Evolutionary conservation across 1,140 invertebrate genomes (phyloP).

Genomic region (Camponotus floridanus): DNA sequence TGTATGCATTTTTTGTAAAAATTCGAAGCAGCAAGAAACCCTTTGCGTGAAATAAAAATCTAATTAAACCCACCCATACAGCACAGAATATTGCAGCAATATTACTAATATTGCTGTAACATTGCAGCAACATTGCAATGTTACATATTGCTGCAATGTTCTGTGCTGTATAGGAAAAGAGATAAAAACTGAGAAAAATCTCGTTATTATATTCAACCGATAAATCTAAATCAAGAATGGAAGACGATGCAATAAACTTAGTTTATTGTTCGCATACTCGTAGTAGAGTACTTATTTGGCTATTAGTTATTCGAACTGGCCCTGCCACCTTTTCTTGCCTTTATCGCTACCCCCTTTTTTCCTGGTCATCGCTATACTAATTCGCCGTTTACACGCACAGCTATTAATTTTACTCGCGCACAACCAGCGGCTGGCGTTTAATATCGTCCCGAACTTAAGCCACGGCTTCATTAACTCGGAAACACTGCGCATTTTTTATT

Average conservation of each 20-base stretch:
- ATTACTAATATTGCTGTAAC: too few species aligned
- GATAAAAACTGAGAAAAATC: too few species aligned
- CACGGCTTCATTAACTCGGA: constrained; percentile 59
- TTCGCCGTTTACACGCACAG: constrained; percentile 58
- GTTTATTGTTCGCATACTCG: constrained; percentile 1
- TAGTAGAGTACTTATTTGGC: constrained; percentile 26
- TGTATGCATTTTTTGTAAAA: background rate
- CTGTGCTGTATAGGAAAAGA: too few species aligned
- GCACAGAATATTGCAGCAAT: too few species aligned
- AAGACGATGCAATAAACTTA: background rate
- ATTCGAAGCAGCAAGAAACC: background rate
- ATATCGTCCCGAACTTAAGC: constrained; percentile 59
- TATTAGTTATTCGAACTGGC: constrained; percentile 26
- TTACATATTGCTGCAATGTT: too few species aligned
- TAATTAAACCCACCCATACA: too few species aligned
- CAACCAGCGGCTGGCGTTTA: constrained; percentile 49
- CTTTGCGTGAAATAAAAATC: background rate
- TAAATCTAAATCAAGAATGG: too few species aligned
- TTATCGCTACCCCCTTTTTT: constrained; percentile 15
- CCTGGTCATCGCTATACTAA: constrained; percentile 33
- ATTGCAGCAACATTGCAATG: too few species aligned
- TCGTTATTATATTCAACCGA: too few species aligned
- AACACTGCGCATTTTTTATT: constrained; percentile 45
- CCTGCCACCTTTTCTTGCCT: constrained; percentile 3
- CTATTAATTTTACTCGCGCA: constrained; percentile 59